Conservation (phyloP, 1,140 invertebrate genomes). For the Uloborus diversus region DNA sequence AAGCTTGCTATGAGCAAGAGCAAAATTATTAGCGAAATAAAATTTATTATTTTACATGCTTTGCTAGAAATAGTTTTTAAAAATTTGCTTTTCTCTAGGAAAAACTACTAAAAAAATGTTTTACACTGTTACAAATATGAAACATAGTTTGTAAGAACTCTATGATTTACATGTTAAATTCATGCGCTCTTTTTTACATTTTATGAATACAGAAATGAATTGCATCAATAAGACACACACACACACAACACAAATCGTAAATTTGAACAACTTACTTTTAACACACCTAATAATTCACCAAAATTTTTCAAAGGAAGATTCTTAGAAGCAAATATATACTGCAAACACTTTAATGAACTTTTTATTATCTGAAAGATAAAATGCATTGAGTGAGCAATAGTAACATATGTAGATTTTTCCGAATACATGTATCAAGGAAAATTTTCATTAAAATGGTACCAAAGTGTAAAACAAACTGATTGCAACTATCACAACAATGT, state of each 20-base stretch:
- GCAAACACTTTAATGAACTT: slow-evolving; percentile 9
- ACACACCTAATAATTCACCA: slow-evolving; percentile 14
- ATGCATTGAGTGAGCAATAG: neutral
- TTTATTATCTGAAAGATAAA: slow-evolving; percentile 10
- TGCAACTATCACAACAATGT: neutral
- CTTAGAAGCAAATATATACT: slow-evolving; percentile 10
- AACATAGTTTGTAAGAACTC: too few relatives aligned
- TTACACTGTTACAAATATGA: too few relatives aligned
- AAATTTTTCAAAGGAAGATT: slow-evolving; percentile 7
- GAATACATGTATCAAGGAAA: too few relatives aligned
- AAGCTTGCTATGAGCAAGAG: neutral
- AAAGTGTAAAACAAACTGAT: neutral
- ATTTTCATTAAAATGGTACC: neutral
- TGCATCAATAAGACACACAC: neutral
- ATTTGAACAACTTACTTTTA: slow-evolving; percentile 15
- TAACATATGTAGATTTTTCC: too few relatives aligned
- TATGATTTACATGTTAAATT: too few relatives aligned
- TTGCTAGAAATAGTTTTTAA: neutral
- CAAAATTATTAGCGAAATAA: neutral
- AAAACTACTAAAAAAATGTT: too few relatives aligned
- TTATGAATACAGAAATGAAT: too few relatives aligned
- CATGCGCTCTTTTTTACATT: too few relatives aligned
- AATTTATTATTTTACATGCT: neutral
- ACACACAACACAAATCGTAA: neutral
- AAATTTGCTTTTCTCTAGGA: too few relatives aligned